Percentiles rank a stretch among this genome's conserved stretches.
Conservation (phyloP, 2,113 vertebrate genomes). For the Cygnus buccinator region DNA sequence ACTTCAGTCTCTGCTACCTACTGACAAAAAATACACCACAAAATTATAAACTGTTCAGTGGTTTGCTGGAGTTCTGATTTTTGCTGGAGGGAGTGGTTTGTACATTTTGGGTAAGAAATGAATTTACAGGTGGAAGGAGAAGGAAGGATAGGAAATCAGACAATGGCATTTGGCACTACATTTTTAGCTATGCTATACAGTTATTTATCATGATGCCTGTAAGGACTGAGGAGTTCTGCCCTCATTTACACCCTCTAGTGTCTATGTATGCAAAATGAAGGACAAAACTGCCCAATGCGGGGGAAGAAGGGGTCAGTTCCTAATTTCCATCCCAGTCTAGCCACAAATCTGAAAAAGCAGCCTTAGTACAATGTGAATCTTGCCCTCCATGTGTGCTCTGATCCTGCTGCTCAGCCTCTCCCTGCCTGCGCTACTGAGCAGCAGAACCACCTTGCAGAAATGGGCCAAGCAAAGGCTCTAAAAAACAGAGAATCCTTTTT, state of each 20-base stretch:
- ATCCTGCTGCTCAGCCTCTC: not conserved
- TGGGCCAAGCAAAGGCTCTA: not conserved
- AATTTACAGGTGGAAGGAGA: slow-evolving; percentile 79
- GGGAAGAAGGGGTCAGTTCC: slow-evolving; percentile 43
- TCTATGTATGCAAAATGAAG: slow-evolving; percentile 37
- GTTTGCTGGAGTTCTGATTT: slow-evolving; percentile 66
- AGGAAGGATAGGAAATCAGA: slow-evolving; percentile 50
- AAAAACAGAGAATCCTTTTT: not conserved
- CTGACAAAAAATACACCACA: slow-evolving; percentile 87
- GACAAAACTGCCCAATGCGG: slow-evolving; percentile 50
- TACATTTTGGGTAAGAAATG: slow-evolving; percentile 76
- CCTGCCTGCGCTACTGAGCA: not conserved
- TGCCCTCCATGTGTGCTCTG: not conserved
- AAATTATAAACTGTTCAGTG: slow-evolving; percentile 83
- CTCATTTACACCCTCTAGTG: slow-evolving; percentile 43
- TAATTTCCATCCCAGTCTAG: slow-evolving; percentile 54
- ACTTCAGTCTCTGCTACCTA: slow-evolving; percentile 88
- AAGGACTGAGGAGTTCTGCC: slow-evolving; percentile 61
- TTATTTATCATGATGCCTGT: slow-evolving; percentile 70
- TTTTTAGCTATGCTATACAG: slow-evolving; percentile 73
- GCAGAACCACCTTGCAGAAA: not conserved
- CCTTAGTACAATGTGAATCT: not conserved
- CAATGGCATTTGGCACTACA: slow-evolving; percentile 73
- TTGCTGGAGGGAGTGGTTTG: slow-evolving; percentile 56
- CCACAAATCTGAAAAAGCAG: slow-evolving; percentile 46